phyloP scores from a whole-genome alignment of 1,140 invertebrate genomes.

The Rhyzopertha dominica region DNA sequence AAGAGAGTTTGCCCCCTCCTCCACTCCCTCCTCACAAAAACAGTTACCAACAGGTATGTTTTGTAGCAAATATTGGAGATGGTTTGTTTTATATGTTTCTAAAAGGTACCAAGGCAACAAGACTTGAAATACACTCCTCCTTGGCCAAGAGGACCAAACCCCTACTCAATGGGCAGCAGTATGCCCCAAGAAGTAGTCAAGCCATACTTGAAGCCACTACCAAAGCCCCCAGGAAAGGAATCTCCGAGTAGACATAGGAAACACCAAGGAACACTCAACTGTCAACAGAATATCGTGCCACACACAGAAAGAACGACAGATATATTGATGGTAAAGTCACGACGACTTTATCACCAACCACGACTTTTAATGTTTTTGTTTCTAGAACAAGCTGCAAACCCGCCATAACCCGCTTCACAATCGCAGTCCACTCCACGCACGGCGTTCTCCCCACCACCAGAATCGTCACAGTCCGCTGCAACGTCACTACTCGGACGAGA shows the following conservation, averaged over 20 bases:
- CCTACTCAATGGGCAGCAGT: constrained; percentile 42
- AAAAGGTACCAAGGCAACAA: constrained; percentile 23
- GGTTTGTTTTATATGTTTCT: constrained; percentile 7
- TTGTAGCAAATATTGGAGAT: constrained; percentile 12
- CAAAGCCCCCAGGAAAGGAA: constrained; percentile 50
- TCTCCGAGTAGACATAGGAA: constrained; percentile 39
- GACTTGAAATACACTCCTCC: constrained; percentile 48
- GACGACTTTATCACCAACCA: too few relatives aligned
- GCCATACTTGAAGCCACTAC: constrained; percentile 55
- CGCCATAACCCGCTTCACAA: constrained; percentile 41
- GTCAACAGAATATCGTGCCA: too few relatives aligned
- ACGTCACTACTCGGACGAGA: constrained; percentile 60
- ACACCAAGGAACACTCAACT: too few relatives aligned
- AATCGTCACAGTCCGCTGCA: constrained; percentile 45
- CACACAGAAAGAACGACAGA: too few relatives aligned
- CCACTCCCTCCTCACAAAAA: constrained; percentile 52
- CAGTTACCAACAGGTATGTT: constrained; percentile 38
- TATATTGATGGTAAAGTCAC: too few relatives aligned
- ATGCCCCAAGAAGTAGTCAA: constrained; percentile 36
- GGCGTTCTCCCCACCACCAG: constrained; percentile 34
- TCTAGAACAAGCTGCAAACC: constrained; percentile 36
- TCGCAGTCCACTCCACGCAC: constrained; percentile 42
- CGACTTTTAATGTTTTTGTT: too few relatives aligned
- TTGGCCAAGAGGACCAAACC: constrained; percentile 52
- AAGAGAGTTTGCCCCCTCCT: constrained; percentile 52